Percentiles rank a stretch among this genome's conserved stretches.
phyloP scores from a whole-genome alignment of 2,113 vertebrate species.

The Malaclemys terrapin region DNA sequence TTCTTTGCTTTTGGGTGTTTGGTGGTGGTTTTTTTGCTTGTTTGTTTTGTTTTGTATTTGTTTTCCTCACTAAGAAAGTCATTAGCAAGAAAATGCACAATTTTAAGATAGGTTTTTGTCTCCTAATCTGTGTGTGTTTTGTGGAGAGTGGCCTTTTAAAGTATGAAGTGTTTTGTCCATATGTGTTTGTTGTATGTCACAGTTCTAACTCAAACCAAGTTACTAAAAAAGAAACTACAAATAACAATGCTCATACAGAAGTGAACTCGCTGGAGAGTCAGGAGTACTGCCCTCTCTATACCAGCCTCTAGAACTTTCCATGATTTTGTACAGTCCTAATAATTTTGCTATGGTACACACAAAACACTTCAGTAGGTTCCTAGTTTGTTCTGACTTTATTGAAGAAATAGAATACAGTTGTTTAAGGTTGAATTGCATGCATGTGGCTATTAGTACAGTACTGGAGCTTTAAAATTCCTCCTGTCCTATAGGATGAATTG shows the following conservation, averaged over 20 bases:
- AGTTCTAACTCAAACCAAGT: background rate
- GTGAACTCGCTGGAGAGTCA: background rate
- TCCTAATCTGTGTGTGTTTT: background rate
- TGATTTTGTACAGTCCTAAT: background rate
- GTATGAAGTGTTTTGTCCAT: background rate
- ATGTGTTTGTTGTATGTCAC: background rate
- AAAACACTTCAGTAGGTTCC: background rate
- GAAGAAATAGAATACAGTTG: background rate
- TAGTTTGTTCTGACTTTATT: background rate
- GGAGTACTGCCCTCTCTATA: background rate
- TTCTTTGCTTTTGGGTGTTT: background rate
- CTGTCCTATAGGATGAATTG: background rate
- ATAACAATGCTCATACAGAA: background rate
- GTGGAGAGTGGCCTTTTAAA: background rate
- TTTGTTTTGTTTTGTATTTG: background rate
- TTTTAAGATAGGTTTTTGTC: background rate
- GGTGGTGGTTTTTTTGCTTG: background rate
- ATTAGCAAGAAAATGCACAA: background rate
- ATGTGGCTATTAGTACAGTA: background rate
- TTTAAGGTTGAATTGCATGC: background rate
- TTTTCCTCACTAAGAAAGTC: background rate
- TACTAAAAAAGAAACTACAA: background rate
- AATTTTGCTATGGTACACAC: background rate
- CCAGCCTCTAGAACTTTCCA: background rate
- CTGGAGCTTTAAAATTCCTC: background rate